Evolutionary conservation across 2,113 vertebrate species (phyloP).

Genomic region (Nematolebias whitei): DNA sequence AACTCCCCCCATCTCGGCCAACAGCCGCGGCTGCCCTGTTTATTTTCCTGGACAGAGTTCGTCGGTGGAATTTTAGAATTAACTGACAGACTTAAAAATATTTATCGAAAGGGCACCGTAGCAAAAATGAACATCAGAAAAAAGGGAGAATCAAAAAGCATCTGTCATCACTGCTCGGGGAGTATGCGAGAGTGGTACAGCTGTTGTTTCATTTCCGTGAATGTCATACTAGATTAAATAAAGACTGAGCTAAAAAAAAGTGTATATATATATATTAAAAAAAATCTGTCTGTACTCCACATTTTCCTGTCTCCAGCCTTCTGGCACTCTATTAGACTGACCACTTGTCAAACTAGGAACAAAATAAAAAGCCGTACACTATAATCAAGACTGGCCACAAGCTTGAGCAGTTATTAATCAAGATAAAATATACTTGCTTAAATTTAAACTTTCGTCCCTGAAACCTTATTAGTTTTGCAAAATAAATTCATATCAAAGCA

Average conservation of each 20-base stretch:
- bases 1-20: conserved; percentile 62
- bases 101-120: conserved; percentile 80
- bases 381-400: conserved; percentile 49
- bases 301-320: conserved; percentile 27
- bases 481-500: conserved; percentile 26
- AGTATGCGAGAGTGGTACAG: conserved; percentile 33
- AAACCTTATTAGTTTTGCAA: conserved; percentile 34
- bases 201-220: conserved; percentile 67
- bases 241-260: conserved; percentile 49
- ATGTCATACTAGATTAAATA: conserved; percentile 61
- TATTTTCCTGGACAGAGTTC: conserved; percentile 81
- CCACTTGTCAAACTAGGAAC: conserved; percentile 68
- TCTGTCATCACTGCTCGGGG: conserved; percentile 65
- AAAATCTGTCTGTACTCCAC: conserved; percentile 28
- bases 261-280: conserved; percentile 27
- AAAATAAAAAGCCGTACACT: conserved; percentile 24
- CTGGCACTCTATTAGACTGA: conserved; percentile 63
- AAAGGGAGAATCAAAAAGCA: conserved; percentile 64
- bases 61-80: conserved; percentile 82
- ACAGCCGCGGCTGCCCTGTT: conserved; percentile 75
- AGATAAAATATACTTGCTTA: conserved; percentile 41
- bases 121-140: conserved; percentile 69
- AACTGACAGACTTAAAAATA: conserved; percentile 83
- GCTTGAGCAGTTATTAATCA: conserved; percentile 59
- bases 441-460: conserved; percentile 29